A percentile compares a stretch with the other conserved stretches of the same genome.
These are phyloP conservation scores for Dascyllus trimaculatus DNA, from an alignment of 2,113 vertebrate species.

Conservation along the genomic window DNA sequence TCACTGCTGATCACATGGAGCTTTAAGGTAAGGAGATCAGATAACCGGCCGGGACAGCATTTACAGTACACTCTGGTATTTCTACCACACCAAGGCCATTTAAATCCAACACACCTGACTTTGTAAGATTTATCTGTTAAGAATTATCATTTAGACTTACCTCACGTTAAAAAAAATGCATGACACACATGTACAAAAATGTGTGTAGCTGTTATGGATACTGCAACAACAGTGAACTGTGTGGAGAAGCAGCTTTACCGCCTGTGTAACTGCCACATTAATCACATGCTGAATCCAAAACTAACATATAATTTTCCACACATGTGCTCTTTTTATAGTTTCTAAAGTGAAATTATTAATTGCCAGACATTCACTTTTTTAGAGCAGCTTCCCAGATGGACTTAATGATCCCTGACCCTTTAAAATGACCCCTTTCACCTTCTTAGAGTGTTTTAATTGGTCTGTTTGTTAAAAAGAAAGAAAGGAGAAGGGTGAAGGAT, in stretches of 20 bases:
- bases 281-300: too few species aligned
- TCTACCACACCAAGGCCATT: not conserved
- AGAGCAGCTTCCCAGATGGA: too few species aligned
- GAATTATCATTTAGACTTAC: not conserved
- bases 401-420: too few species aligned
- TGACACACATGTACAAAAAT: not conserved
- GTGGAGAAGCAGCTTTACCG: too few species aligned
- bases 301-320: too few species aligned
- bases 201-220: not conserved
- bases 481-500: not conserved
- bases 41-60: conserved; percentile 8
- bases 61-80: conserved; percentile 3
- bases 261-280: too few species aligned
- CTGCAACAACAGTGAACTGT: too few species aligned
- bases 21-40: conserved; percentile 28
- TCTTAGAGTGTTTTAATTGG: not conserved
- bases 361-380: too few species aligned
- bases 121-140: not conserved
- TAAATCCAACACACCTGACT: not conserved
- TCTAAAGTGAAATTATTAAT: too few species aligned
- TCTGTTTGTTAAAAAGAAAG: not conserved
- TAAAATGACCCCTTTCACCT: not conserved
- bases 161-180: not conserved
- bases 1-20: conserved; percentile 28
- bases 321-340: too few species aligned